These are phyloP conservation scores for Phoxinus dragarum DNA, from an alignment of 2,797 vertebrate genomes.

Conservation along the genomic window DNA sequence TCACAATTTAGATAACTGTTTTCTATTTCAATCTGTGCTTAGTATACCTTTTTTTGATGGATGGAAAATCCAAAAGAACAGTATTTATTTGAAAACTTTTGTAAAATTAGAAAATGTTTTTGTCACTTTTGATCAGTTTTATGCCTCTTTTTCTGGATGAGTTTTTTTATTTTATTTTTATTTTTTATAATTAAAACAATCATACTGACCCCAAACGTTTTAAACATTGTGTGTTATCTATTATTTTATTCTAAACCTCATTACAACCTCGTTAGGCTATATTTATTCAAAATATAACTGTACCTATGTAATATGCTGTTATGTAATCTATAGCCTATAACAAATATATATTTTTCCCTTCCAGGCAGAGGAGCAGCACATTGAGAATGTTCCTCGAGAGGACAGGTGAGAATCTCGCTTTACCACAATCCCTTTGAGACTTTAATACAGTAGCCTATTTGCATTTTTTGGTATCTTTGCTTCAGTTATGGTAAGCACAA, in stretches of 20 bases:
- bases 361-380: conserved; percentile 89
- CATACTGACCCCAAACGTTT: no score
- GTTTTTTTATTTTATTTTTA: no score
- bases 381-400: conserved; percentile 86
- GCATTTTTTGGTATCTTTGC: not conserved
- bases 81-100: not conserved
- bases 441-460: not conserved
- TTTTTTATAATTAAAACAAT: no score
- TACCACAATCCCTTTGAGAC: not conserved
- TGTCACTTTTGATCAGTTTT: not conserved
- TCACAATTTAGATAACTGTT: not conserved
- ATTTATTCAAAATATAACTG: not conserved
- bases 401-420: conserved; percentile 81
- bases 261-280: no score
- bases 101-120: not conserved
- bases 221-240: no score
- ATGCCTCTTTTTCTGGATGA: not conserved
- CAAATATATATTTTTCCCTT: conserved; percentile 22
- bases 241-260: not conserved
- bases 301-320: not conserved
- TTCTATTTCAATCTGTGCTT: not conserved
- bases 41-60: not conserved
- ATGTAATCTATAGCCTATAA: not conserved
- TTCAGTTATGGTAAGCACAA: not conserved
- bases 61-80: not conserved